Evolutionary conservation across 92 coral and sea anemone species (phyloP), one percentile per base, ranked within the genome.

Genomic region (Phenganax stokvisi): DNA sequence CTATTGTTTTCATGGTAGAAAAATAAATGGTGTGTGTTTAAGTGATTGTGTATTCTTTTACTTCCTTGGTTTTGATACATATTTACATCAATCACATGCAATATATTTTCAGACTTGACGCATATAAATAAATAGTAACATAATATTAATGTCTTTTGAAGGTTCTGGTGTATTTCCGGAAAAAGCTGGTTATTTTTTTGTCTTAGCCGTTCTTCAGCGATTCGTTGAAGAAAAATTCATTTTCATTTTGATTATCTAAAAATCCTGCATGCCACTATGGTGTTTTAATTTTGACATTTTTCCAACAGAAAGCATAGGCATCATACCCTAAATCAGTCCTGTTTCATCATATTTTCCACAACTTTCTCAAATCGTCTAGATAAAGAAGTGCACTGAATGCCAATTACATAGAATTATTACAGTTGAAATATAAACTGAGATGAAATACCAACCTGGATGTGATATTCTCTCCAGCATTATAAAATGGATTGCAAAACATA

Each of bases 401-500:
- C 47, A 37, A 5, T 37, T 37, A 5, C 47, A 37, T 37, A 28
- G 0, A 15, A 16, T 2, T 16, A 15, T 15, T 11, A 28, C 30
- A 13, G 12, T 20, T 20, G 9, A 10, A 8, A 8, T 58, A 31
- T 58, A 31, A 9, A n/a, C 28, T 8, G 77, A 37, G n/a, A 0
- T 37, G 31, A 12, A 27, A 53, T 17, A 54, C 83, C 62, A 37
- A 96, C 99, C 99, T 92, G 79, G 99, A 96, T 56, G 97, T 92
- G 44, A 96, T 92, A 56, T 96, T 96, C 71, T 96, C 99, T 52
- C 99, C 99, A 61, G 99, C 92, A 63, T 96, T 96, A 86, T 96
- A 96, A 81, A 96, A 96, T 66, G 99, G 99, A 71, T 92, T 96
- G 65, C 99, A 92, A 81, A 96, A 96, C 99, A 96, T 96, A 64